phyloP scores from a whole-genome alignment of 1,140 invertebrate genomes.

The Melipona quadrifasciata region DNA sequence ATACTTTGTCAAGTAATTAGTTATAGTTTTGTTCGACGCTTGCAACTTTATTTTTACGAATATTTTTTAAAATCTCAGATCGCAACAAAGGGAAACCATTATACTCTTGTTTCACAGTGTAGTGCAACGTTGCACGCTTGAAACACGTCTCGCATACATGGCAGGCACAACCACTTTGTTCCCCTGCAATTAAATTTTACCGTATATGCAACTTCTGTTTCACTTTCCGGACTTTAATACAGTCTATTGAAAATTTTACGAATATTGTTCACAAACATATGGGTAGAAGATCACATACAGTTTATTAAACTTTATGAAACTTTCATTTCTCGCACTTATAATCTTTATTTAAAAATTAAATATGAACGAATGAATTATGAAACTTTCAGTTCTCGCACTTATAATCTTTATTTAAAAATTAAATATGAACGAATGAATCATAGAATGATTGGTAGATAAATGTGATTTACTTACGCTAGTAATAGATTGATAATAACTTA shows the following conservation, averaged over 20 bases:
- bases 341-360: background rate
- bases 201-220: background rate
- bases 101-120: background rate
- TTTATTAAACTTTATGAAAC: background rate
- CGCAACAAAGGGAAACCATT: background rate
- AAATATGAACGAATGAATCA: background rate
- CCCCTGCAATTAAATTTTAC: conserved; percentile 6
- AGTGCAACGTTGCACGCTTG: background rate
- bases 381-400: background rate
- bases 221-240: background rate
- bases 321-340: background rate
- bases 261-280: background rate
- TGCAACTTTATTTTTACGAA: background rate
- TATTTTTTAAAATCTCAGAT: background rate
- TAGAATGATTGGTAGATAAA: background rate
- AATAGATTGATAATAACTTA: background rate
- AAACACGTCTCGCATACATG: background rate
- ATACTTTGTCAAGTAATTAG: background rate
- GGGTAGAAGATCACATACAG: background rate
- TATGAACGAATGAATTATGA: background rate
- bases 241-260: background rate
- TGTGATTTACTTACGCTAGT: background rate
- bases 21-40: background rate
- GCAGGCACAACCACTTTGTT: background rate
- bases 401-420: background rate